These are phyloP conservation scores for Spea bombifrons DNA, from an alignment of 2,113 vertebrate genomes.

Conservation along the genomic window DNA sequence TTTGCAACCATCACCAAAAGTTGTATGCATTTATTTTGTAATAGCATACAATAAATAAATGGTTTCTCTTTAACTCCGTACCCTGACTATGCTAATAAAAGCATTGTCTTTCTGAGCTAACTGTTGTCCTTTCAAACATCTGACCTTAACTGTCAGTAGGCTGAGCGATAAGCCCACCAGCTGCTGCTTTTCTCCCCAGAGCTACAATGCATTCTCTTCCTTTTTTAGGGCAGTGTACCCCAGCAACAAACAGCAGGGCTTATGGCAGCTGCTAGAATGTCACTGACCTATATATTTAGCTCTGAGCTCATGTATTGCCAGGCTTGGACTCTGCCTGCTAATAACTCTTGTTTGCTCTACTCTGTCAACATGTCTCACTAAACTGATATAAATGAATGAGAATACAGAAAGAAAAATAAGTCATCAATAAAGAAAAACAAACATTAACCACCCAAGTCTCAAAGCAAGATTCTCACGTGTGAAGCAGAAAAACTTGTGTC, in stretches of 20 bases:
- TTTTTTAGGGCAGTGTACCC: conserved; percentile 69
- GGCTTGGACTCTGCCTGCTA: conserved; percentile 52
- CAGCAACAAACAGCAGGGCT: conserved; percentile 61
- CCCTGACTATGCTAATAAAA: conserved; percentile 42
- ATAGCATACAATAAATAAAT: no score
- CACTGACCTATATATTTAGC: conserved; percentile 68
- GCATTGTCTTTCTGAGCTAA: conserved; percentile 43
- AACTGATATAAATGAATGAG: conserved; percentile 46
- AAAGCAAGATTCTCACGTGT: background rate
- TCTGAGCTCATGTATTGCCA: conserved; percentile 63
- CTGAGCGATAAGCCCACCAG: conserved; percentile 77
- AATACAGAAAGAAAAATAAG: conserved; percentile 44
- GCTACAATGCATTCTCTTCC: conserved; percentile 77
- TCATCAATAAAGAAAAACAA: conserved; percentile 49
- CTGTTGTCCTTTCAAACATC: conserved; percentile 60
- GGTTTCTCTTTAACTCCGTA: background rate
- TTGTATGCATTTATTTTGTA: no score
- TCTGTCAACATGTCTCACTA: conserved; percentile 51
- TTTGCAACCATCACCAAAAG: no score
- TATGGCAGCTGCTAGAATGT: conserved; percentile 62
- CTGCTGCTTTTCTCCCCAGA: conserved; percentile 59
- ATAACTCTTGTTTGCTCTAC: conserved; percentile 51
- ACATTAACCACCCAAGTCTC: conserved; percentile 24
- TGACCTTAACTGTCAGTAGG: conserved; percentile 84
- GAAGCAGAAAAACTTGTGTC: background rate